These are phyloP conservation scores for Antheraea pernyi DNA, from an alignment of 1,140 invertebrate genomes.

Conservation along the genomic window DNA sequence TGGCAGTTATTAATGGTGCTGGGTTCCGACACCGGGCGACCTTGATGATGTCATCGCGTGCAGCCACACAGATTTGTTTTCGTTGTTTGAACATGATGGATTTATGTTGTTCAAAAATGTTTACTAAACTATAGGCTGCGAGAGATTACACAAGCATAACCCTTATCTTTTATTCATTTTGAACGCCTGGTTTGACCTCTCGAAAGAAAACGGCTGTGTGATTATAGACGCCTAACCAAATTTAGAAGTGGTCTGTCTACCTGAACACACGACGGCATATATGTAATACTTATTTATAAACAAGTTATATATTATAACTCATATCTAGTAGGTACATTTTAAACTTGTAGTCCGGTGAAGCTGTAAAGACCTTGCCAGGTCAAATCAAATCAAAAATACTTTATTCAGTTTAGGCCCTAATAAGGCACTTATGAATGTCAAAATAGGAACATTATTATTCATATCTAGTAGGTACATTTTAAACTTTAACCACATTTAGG, in stretches of 20 bases:
- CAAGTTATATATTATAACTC: too few relatives aligned
- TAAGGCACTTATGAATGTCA: too few relatives aligned
- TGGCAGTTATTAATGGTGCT: constrained; percentile 26
- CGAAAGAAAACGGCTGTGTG: background rate
- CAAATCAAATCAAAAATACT: too few relatives aligned
- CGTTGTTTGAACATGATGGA: constrained; percentile 27
- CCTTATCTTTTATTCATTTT: background rate
- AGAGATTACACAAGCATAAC: background rate
- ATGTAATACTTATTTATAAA: background rate
- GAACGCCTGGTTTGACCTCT: background rate
- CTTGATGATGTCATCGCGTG: constrained; percentile 66
- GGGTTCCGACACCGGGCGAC: constrained; percentile 43
- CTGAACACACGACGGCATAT: background rate
- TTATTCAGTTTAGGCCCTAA: too few relatives aligned
- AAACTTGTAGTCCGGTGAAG: too few relatives aligned
- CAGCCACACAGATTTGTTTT: constrained; percentile 42
- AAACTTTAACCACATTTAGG: too few relatives aligned
- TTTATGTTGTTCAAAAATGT: constrained; percentile 19
- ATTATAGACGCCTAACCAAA: background rate
- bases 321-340: too few relatives aligned
- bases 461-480: too few relatives aligned
- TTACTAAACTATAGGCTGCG: constrained; percentile 4
- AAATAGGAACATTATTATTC: too few relatives aligned
- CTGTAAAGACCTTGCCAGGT: too few relatives aligned
- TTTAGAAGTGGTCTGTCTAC: constrained; percentile 7